Evolutionary conservation across 2,113 vertebrate species (phyloP), one percentile per base, ranked within the genome.

Genomic region (Chaenogobius annularis): DNA sequence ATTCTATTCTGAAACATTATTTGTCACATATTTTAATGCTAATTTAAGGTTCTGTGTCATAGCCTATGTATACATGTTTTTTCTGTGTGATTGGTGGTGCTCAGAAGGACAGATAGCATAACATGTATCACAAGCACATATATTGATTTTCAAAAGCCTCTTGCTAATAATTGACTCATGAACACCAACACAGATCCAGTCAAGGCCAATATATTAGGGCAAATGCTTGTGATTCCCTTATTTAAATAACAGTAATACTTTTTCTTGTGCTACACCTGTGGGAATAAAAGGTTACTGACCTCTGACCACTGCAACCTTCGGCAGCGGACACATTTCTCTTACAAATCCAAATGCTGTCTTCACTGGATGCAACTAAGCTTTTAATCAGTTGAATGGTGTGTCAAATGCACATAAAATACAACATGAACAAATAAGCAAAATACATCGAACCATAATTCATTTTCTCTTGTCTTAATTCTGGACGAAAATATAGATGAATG

Each of bases 381-480:
- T 58, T 58, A 58, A 58, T 58, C 55, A 58, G 12, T 26, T 23
- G 63, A 82, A 73, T 84, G 72, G 52, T 75, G 85, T 79, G 70
- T 66, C 73, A 73, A 74, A 77, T 40, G 54, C 44, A 58, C 48
- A 63, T 37, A 56, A 62, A 68, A 66, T n/a, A 23, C 8, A 78
- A 74, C 62, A 80, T 78, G 62, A 20, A 48, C 69, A 63, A 74
- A 73, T 75, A 17, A 68, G 72, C 72, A 78, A 83, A 79, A 84
- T 55, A 73, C 72, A 66, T 65, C 61, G 52, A 86, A 69, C 59
- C 46, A 78, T 63, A 83, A 79, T 83, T 81, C 22, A 87, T 81
- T 7, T 76, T 77, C 54, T 69, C 1, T 1, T 52, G 48, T 23
- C 69, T 59, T 70, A 74, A 81, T 74, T 77, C 35, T 69, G 58